Evolutionary conservation across 2,888 invertebrate species (phyloP), one percentile per base, ranked within the genome.

Genomic region (Exocentrus adspersus): DNA sequence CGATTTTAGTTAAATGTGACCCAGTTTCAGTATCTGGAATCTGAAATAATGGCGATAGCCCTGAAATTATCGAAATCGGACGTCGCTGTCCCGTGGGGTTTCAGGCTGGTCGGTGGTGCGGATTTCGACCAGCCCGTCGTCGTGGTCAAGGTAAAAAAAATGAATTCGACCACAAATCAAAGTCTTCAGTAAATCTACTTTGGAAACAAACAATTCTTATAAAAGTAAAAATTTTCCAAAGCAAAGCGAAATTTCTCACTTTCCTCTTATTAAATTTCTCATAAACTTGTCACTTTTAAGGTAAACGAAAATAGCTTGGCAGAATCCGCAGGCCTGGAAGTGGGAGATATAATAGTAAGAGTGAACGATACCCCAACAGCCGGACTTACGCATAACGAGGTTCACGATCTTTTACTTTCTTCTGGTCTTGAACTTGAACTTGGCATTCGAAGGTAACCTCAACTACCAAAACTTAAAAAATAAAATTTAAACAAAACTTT

Each of bases 321-420:
- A 0, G 92, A 94, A 78, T 84, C 88, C 70, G 90, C 90, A 63
- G 97, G 96, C 0, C 83, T 98, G 19, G 86, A 88, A 77, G 88
- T 91, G 10, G 95, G 95, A n/a, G 97, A 98, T 84, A 85, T 91
- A 32, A 87, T 98, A 69, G 86, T 93, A 32, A 87, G 88, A 69
- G 89, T 97, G 70, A 92, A 92, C 79, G 90, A 90, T 63, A 84
- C 85, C 32, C 85, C 89, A 48, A 87, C 92, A 6, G 86, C 87
- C 54, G 85, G 86, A 42, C 83, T 95, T 81, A 87, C 90, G 7
- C 95, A 95, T 78, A 89, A 90, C 42, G 89, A 90, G 73, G 93
- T 93, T 1, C 91, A 93, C 78, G 88, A 90, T 69, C 85, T 88
- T 60, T 89, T 96, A 65, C 84, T 88, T 51, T 84, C 87, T 57